These are phyloP conservation scores for Mallotus villosus DNA, from an alignment of 2,797 vertebrate genomes.

Conservation along the genomic window DNA sequence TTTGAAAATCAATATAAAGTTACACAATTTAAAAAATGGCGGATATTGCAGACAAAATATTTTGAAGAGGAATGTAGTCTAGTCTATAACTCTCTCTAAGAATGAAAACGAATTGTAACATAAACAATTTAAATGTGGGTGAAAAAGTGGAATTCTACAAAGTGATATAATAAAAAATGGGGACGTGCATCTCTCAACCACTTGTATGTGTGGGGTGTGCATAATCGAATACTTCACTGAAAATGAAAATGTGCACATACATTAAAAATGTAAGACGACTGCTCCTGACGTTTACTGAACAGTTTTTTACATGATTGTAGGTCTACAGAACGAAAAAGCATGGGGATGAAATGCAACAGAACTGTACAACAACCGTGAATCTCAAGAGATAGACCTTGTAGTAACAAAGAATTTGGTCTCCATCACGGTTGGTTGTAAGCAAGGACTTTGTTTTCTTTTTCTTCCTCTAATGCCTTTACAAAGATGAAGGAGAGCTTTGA, in stretches of 20 bases:
- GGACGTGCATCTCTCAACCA: neutral
- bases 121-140: neutral
- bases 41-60: constrained; percentile 15
- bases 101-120: neutral
- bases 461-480: constrained; percentile 41
- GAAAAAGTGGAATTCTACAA: neutral
- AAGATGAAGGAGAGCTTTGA: constrained; percentile 56
- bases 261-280: neutral
- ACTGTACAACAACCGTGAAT: constrained; percentile 15
- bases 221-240: neutral
- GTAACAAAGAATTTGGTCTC: constrained; percentile 43
- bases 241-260: neutral
- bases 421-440: constrained; percentile 35
- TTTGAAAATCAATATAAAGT: constrained; percentile 32
- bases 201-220: neutral
- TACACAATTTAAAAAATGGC: neutral
- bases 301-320: neutral
- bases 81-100: neutral
- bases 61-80: neutral
- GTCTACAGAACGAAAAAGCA: neutral
- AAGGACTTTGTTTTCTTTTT: constrained; percentile 43
- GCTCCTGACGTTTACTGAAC: neutral
- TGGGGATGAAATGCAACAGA: constrained; percentile 9
- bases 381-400: constrained; percentile 20
- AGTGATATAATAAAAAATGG: neutral